Conservation (phyloP, 2,113 vertebrate species). For the Bos javanicus region DNA sequence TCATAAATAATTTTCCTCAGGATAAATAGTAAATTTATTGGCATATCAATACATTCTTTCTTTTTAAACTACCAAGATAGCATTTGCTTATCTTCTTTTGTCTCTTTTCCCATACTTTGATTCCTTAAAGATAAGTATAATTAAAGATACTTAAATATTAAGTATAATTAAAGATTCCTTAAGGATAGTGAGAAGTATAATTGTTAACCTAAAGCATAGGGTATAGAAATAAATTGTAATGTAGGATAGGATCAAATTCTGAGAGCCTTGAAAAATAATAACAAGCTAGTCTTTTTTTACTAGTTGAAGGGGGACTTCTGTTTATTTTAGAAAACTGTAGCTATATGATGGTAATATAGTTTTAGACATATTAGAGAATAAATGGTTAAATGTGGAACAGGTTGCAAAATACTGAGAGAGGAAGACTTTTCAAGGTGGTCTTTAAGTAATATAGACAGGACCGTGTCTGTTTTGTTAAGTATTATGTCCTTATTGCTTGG, state of each 20-base stretch:
- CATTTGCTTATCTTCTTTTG: neutral
- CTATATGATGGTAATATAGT: neutral
- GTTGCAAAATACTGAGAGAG: neutral
- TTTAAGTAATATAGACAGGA: neutral
- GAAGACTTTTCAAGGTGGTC: neutral
- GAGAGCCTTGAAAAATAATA: neutral
- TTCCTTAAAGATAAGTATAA: neutral
- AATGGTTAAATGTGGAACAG: neutral
- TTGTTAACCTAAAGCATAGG: neutral
- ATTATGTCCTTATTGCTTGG: neutral
- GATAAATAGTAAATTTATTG: neutral
- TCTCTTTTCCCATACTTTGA: neutral
- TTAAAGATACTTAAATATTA: neutral
- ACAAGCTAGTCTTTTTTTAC: neutral
- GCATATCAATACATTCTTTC: neutral
- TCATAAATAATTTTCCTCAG: neutral
- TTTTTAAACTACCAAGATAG: neutral
- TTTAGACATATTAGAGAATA: neutral
- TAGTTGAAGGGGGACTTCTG: neutral
- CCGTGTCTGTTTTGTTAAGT: neutral
- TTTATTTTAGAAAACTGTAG: neutral
- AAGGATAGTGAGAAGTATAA: neutral
- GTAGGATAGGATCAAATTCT: neutral
- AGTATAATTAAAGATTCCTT: neutral
- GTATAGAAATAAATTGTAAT: neutral